A percentile compares a stretch with the other conserved stretches of the same genome.
Evolutionary conservation across 2,888 invertebrate genomes (phyloP).

Genomic region (Clostera curtula): DNA sequence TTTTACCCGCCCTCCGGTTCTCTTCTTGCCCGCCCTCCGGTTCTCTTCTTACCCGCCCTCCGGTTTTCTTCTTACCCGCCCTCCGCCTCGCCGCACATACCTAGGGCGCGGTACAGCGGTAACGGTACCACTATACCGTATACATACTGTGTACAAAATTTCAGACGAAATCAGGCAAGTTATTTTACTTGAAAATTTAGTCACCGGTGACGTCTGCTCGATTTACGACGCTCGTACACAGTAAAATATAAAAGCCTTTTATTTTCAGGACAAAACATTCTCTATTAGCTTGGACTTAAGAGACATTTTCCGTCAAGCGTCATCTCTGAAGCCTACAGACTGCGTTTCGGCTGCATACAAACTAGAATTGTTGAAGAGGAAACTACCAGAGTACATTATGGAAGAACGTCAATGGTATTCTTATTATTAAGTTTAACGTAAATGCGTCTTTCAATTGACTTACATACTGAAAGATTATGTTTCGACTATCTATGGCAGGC

Average conservation of each 20-base stretch:
- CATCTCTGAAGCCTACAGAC: constrained; percentile 83
- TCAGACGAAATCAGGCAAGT: too few relatives aligned
- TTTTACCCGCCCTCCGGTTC: too few relatives aligned
- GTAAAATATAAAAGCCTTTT: not conserved
- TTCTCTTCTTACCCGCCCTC: too few relatives aligned
- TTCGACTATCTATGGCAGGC: too few relatives aligned
- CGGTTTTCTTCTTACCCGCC: too few relatives aligned
- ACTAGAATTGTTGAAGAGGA: constrained; percentile 30
- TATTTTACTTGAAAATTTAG: not conserved
- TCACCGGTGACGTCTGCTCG: not conserved
- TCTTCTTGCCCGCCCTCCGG: too few relatives aligned
- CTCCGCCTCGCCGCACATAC: too few relatives aligned
- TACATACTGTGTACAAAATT: too few relatives aligned
- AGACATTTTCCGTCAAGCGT: constrained; percentile 69
- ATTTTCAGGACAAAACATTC: constrained; percentile 31
- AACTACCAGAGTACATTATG: constrained; percentile 30
- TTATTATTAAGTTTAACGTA: not conserved
- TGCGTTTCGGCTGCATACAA: constrained; percentile 84
- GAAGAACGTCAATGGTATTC: constrained; percentile 24
- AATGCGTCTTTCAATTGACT: too few relatives aligned
- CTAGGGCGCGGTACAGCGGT: too few relatives aligned
- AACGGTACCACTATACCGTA: too few relatives aligned
- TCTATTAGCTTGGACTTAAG: constrained; percentile 40
- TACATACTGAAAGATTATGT: too few relatives aligned
- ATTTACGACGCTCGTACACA: not conserved